phyloP scores from a whole-genome alignment of 2,888 invertebrate genomes.

The Ischnura elegans region DNA sequence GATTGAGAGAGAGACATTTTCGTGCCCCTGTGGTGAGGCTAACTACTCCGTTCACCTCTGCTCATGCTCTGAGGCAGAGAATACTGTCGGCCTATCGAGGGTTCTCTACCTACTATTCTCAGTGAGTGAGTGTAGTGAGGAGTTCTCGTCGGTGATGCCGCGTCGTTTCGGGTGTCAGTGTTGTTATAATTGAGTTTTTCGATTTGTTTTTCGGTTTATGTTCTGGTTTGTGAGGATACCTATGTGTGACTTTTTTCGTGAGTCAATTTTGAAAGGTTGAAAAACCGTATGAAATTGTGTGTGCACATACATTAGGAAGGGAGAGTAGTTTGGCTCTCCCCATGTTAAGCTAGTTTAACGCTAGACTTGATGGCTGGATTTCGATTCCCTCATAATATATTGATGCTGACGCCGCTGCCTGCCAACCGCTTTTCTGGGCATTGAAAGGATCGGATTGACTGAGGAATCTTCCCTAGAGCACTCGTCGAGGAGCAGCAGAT shows the following conservation, averaged over 20 bases:
- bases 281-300: constrained; percentile 40
- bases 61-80: constrained; percentile 64
- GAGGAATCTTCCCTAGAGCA: constrained; percentile 3
- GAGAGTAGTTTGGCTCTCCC: constrained; percentile 53
- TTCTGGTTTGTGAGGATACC: constrained; percentile 13
- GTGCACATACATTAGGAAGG: constrained; percentile 53
- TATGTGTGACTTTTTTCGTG: constrained; percentile 42
- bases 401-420: constrained; percentile 16
- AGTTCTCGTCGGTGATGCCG: constrained; percentile 21
- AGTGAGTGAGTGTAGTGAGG: constrained; percentile 46
- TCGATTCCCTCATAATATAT: background rate
- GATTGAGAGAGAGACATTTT: constrained; percentile 43
- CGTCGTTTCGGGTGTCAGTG: constrained; percentile 46
- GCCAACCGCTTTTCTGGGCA: background rate
- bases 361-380: constrained; percentile 19
- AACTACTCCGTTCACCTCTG: constrained; percentile 60
- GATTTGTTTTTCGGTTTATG: background rate
- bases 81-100: constrained; percentile 58
- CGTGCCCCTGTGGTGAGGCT: constrained; percentile 55
- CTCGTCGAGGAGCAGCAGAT: constrained; percentile 27
- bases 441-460: constrained; percentile 35
- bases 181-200: constrained; percentile 4
- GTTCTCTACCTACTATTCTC: constrained; percentile 13
- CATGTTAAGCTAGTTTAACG: constrained; percentile 26
- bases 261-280: constrained; percentile 5